Evolutionary conservation across 2,888 invertebrate species (phyloP).

Genomic region (Nowickia ferox): DNA sequence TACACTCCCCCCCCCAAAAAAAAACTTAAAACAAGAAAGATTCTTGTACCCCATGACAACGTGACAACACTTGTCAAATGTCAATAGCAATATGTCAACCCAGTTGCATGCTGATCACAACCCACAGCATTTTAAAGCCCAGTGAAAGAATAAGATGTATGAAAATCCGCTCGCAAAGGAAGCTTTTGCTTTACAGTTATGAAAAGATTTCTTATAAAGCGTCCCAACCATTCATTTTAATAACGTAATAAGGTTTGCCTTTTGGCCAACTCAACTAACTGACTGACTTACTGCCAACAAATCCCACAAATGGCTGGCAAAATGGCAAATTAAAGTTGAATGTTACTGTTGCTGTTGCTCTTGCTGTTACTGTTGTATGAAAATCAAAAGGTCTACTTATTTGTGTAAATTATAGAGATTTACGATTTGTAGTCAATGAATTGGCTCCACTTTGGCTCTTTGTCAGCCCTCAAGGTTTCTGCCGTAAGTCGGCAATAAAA

Average conservation of each 20-base stretch:
- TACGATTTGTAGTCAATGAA: constrained; percentile 50
- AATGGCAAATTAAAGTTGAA: constrained; percentile 4
- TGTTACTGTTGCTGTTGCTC: background rate
- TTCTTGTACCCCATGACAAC: constrained; percentile 61
- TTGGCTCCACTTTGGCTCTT: constrained; percentile 68
- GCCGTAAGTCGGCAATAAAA: constrained; percentile 11
- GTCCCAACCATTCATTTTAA: constrained; percentile 77
- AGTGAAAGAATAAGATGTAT: constrained; percentile 68
- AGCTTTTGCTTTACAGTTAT: constrained; percentile 61
- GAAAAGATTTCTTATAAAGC: constrained; percentile 41
- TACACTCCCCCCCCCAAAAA: background rate
- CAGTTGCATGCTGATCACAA: constrained; percentile 74
- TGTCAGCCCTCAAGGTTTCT: constrained; percentile 62
- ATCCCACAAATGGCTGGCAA: constrained; percentile 37
- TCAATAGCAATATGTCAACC: constrained; percentile 77
- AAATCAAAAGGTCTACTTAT: constrained; percentile 51
- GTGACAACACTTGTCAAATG: constrained; percentile 78
- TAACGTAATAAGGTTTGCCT: constrained; percentile 72
- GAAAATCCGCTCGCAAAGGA: constrained; percentile 56
- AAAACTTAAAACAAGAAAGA: background rate
- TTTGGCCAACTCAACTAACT: constrained; percentile 60
- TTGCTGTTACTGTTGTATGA: constrained; percentile 9
- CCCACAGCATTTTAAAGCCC: constrained; percentile 66
- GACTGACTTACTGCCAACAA: background rate
- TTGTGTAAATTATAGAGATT: constrained; percentile 67